phyloP scores from a whole-genome alignment of 2,797 vertebrate genomes.

The Intellagama lesueurii region DNA sequence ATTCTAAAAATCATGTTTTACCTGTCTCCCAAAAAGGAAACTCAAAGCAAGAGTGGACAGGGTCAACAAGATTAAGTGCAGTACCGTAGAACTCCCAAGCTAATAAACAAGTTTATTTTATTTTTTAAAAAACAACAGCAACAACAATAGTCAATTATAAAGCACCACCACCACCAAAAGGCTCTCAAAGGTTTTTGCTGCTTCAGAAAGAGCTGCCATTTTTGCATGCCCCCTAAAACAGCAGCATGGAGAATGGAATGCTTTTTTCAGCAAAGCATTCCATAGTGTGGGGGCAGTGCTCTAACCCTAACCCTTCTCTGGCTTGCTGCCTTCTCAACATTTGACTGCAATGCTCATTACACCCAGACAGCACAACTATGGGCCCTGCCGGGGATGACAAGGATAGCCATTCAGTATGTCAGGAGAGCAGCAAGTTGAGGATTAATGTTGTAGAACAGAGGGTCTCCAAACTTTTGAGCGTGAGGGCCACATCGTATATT shows the following conservation, averaged over 20 bases:
- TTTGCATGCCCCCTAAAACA: background rate
- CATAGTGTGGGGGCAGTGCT: background rate
- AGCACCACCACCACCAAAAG: background rate
- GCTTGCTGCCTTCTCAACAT: background rate
- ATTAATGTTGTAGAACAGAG: background rate
- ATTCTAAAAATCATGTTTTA: no score
- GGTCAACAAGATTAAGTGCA: background rate
- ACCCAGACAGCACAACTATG: no score
- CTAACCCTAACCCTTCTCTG: background rate
- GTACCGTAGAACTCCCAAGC: no score
- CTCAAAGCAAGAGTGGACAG: background rate
- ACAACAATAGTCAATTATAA: background rate
- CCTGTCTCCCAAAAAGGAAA: no score
- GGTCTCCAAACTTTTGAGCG: no score
- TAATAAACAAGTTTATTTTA: no score
- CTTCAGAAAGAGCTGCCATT: no score
- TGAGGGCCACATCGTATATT: no score
- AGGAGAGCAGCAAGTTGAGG: background rate
- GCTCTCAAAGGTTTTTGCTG: no score
- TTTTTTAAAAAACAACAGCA: no score
- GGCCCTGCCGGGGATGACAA: no score
- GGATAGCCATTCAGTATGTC: background rate
- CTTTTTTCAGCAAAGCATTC: background rate
- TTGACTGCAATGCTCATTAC: no score
- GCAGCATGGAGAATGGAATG: background rate